These are phyloP conservation scores for Drosophila nikananu DNA, from an alignment of 1,140 invertebrate species.

Conservation along the genomic window DNA sequence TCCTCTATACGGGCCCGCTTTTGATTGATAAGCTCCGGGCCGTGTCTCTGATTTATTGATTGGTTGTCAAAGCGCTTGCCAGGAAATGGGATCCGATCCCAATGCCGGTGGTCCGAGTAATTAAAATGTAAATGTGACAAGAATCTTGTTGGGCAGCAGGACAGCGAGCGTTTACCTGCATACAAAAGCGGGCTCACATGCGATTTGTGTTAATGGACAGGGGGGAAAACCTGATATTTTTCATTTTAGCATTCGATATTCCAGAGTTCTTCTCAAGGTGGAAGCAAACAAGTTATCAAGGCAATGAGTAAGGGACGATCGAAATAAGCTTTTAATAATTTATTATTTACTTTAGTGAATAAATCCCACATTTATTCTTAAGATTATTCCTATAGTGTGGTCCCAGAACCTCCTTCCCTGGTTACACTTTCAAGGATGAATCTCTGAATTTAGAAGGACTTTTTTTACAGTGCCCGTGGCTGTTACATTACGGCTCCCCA, in stretches of 20 bases:
- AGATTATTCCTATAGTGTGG: no score
- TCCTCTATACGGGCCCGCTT: not conserved
- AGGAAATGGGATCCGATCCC: not conserved
- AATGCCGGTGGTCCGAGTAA: slow-evolving; percentile 48
- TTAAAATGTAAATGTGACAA: slow-evolving; percentile 65
- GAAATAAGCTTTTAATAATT: no score
- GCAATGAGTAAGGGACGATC: no score
- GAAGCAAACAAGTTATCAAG: no score
- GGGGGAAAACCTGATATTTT: not conserved
- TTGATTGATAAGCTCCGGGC: slow-evolving; percentile 62
- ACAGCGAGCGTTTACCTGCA: slow-evolving; percentile 1
- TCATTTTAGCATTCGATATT: not conserved
- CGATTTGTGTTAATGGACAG: slow-evolving; percentile 1
- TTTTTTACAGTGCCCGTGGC: slow-evolving; percentile 26
- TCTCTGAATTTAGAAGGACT: not conserved
- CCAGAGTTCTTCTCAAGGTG: not conserved
- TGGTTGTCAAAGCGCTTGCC: slow-evolving; percentile 72
- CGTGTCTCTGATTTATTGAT: slow-evolving; percentile 72
- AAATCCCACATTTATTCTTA: no score
- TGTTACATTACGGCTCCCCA: slow-evolving; percentile 54
- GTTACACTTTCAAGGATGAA: not conserved
- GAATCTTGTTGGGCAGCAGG: not conserved
- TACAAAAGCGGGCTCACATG: slow-evolving; percentile 21
- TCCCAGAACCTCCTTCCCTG: no score
- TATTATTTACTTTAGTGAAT: no score